phyloP scores from a whole-genome alignment of 1,140 invertebrate genomes.

The Aporrectodea caliginosa region DNA sequence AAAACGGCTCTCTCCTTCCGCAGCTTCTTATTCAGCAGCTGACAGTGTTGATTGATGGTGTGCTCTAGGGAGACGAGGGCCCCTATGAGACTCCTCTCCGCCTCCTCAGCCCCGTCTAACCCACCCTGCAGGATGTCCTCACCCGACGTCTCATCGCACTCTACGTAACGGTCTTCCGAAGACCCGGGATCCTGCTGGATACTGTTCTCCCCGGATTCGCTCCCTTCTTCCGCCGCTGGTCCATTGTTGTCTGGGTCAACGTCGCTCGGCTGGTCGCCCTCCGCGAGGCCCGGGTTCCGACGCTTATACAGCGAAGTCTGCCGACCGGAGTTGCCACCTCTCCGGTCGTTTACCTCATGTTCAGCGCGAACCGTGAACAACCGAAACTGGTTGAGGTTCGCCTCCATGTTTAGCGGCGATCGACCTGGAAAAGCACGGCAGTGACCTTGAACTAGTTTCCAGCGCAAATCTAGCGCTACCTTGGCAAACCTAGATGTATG shows the following conservation, averaged over 20 bases:
- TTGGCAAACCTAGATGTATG: no score
- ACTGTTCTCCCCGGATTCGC: not conserved
- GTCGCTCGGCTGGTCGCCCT: not conserved
- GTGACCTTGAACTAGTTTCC: no score
- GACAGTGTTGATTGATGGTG: conserved; percentile 16
- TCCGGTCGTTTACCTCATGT: conserved; percentile 7
- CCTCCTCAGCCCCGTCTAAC: not conserved
- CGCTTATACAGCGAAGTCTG: not conserved
- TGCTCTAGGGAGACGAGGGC: not conserved
- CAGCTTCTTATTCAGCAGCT: conserved; percentile 10
- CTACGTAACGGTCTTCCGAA: not conserved
- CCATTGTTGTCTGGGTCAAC: no score
- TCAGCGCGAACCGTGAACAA: conserved; percentile 15
- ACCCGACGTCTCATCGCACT: not conserved
- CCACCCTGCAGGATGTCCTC: not conserved
- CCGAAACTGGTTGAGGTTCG: conserved; percentile 21
- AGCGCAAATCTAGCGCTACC: no score
- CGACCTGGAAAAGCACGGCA: no score
- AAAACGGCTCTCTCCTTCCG: not conserved
- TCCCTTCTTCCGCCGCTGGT: not conserved
- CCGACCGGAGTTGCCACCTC: not conserved
- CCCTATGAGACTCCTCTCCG: not conserved
- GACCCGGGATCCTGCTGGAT: not conserved
- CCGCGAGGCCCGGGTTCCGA: not conserved
- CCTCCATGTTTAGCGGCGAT: conserved; percentile 18